Conservation (phyloP, 2,888 invertebrate genomes). For the Tenthredo livida region DNA sequence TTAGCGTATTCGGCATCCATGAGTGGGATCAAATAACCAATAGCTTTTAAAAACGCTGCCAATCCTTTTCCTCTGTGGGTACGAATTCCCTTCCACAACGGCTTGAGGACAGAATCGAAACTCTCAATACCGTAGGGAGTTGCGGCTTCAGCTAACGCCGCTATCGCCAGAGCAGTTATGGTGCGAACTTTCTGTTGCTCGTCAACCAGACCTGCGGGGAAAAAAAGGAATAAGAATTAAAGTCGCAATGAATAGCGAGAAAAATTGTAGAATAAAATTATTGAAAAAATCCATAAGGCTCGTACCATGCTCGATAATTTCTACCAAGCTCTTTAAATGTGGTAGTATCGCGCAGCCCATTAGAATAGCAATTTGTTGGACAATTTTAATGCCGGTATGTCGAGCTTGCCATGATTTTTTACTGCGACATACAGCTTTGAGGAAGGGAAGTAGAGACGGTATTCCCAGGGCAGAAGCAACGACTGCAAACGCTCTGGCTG, state of each 20-base stretch:
- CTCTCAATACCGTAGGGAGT: slow-evolving; percentile 99
- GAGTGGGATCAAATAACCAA: slow-evolving; percentile 98
- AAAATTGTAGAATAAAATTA: neutral
- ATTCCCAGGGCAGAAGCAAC: slow-evolving; percentile 99
- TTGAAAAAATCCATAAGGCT: neutral
- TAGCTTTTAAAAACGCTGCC: slow-evolving; percentile 99
- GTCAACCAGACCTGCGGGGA: slow-evolving; percentile 89
- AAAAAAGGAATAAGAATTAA: neutral
- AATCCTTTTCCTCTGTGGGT: slow-evolving; percentile 95
- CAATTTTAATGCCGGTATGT: slow-evolving; percentile 99
- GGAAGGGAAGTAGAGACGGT: slow-evolving; percentile 97
- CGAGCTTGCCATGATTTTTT: slow-evolving; percentile 99
- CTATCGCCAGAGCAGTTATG: slow-evolving; percentile 98
- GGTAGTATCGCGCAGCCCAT: slow-evolving; percentile 99
- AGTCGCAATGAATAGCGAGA: neutral
- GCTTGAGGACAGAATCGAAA: slow-evolving; percentile 99
- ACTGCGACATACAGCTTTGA: slow-evolving; percentile 99
- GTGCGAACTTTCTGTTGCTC: slow-evolving; percentile 99
- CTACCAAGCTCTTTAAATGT: slow-evolving; percentile 97
- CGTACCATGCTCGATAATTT: slow-evolving; percentile 98
- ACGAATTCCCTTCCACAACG: slow-evolving; percentile 99
- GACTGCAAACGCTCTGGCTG: slow-evolving; percentile 99
- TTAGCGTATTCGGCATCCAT: slow-evolving; percentile 99
- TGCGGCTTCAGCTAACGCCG: slow-evolving; percentile 98
- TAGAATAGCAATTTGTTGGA: slow-evolving; percentile 99